These are phyloP conservation scores for Siderastrea radians DNA, from an alignment of 92 coral and sea anemone species.

Conservation along the genomic window DNA sequence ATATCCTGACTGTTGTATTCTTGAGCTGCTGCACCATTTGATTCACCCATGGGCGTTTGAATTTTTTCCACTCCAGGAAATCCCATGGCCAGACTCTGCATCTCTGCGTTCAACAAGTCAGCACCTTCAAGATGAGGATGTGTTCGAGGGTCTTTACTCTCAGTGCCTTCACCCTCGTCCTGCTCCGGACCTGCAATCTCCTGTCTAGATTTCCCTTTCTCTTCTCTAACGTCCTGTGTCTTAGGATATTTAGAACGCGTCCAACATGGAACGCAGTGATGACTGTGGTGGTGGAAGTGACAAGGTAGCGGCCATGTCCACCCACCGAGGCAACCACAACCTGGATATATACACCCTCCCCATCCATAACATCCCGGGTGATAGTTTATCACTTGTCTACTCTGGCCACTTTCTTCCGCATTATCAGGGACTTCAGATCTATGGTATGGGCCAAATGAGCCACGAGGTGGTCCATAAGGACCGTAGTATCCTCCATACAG, in stretches of 20 bases:
- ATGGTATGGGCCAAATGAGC: conserved; percentile 39
- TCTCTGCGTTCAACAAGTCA: conserved; percentile 29
- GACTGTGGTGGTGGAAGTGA: conserved; percentile 15
- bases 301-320: conserved; percentile 55
- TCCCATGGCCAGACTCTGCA: conserved; percentile 57
- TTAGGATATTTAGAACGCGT: conserved; percentile 66
- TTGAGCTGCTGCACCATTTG: conserved; percentile 20
- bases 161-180: conserved; percentile 13
- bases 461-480: conserved; percentile 43
- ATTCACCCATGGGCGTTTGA: conserved; percentile 39
- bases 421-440: conserved; percentile 31
- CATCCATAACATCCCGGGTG: conserved; percentile 97
- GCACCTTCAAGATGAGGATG: conserved; percentile 48
- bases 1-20: conserved; percentile 10
- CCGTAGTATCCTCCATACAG: conserved; percentile 56
- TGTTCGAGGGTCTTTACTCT: conserved; percentile 32
- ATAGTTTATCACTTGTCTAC: conserved; percentile 84
- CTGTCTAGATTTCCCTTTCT: conserved; percentile 75
- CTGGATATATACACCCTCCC: conserved; percentile 89
- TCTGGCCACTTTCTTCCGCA: conserved; percentile 48
- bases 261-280: conserved; percentile 73
- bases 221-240: conserved; percentile 54
- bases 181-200: conserved; percentile 73
- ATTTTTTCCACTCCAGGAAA: conserved; percentile 47
- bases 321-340: conserved; percentile 79